phyloP scores from a whole-genome alignment of 2,113 vertebrate species.

The Pontoporia blainvillei region DNA sequence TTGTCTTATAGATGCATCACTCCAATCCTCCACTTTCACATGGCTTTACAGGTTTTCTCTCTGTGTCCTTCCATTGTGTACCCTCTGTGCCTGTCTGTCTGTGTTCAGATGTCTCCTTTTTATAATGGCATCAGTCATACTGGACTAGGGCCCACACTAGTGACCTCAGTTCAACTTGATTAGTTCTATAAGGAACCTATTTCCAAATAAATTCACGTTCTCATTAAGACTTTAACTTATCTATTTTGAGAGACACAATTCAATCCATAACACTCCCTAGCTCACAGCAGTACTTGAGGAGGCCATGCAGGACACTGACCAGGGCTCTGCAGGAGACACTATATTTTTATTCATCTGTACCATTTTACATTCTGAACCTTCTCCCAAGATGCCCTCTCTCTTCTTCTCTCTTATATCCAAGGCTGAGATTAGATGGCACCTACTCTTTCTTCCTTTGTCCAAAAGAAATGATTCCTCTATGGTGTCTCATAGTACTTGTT shows the following conservation, averaged over 20 bases:
- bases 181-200: not conserved
- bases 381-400: not conserved
- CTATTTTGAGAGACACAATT: not conserved
- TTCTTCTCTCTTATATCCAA: not conserved
- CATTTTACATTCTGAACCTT: not conserved
- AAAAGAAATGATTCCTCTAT: not conserved
- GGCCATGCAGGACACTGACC: not conserved
- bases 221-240: not conserved
- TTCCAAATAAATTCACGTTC: not conserved
- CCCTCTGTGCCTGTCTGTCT: not conserved
- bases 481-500: not conserved
- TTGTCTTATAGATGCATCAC: not conserved
- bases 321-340: not conserved
- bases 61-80: not conserved
- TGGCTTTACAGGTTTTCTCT: not conserved
- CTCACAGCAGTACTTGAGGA: not conserved
- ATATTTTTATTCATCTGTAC: not conserved
- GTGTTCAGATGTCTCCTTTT: not conserved
- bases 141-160: not conserved
- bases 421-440: not conserved
- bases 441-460: not conserved
- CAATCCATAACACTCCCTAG: not conserved
- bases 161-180: not conserved
- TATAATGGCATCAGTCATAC: not conserved
- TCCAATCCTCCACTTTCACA: not conserved